Conservation (phyloP, 2,797 vertebrate species). For the Megaceryle alcyon region DNA sequence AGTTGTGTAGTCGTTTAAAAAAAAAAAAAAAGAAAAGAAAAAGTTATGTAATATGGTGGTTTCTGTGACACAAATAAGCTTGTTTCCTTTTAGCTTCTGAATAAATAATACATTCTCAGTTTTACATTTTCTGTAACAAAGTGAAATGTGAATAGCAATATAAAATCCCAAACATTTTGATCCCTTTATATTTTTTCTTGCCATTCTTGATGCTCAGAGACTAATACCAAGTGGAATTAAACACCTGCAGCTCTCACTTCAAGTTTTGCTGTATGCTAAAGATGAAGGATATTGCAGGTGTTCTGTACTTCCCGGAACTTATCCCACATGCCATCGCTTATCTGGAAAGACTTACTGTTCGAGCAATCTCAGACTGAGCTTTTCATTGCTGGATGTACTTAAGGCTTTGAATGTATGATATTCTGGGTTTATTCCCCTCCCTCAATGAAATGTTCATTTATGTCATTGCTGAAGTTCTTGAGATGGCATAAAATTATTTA, state of each 20-base stretch:
- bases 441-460: background rate
- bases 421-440: background rate
- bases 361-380: background rate
- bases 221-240: slow-evolving; percentile 25
- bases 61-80: slow-evolving; percentile 10
- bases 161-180: background rate
- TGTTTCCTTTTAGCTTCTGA: slow-evolving; percentile 12
- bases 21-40: background rate
- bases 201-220: background rate
- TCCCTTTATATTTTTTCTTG: slow-evolving; percentile 8
- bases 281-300: slow-evolving; percentile 34
- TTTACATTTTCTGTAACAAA: slow-evolving; percentile 16
- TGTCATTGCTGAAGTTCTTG: slow-evolving; percentile 7
- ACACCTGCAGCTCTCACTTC: slow-evolving; percentile 26
- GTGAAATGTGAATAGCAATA: slow-evolving; percentile 18
- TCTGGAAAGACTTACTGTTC: slow-evolving; percentile 3
- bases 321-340: background rate
- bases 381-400: background rate
- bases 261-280: background rate
- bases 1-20: background rate
- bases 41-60: background rate
- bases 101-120: background rate
- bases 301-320: background rate
- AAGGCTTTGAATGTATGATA: background rate
- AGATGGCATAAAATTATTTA: background rate